These are phyloP conservation scores for Ornithoptera alexandrae DNA, from an alignment of 2,888 invertebrate genomes.

Conservation along the genomic window DNA sequence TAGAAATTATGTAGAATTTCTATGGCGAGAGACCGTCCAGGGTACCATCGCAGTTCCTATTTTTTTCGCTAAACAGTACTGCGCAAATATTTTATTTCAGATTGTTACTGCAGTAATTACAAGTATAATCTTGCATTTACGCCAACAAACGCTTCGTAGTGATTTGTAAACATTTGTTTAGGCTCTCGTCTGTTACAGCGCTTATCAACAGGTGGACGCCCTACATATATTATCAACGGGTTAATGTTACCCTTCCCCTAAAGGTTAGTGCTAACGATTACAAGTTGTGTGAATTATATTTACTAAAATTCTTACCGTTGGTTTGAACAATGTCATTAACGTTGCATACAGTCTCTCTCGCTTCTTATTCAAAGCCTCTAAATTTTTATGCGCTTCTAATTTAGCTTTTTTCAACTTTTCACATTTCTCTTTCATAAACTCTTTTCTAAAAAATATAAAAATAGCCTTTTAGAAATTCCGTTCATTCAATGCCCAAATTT, in stretches of 20 bases:
- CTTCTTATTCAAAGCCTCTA: constrained; percentile 16
- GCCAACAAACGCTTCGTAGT: too few species aligned
- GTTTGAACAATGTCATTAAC: constrained; percentile 2
- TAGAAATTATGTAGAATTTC: not conserved
- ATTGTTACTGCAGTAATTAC: too few species aligned
- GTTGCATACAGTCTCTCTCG: constrained; percentile 10
- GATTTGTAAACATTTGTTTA: too few species aligned
- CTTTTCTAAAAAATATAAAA: constrained; percentile 19
- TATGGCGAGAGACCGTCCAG: not conserved
- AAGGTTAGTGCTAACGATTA: too few species aligned
- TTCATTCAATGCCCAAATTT: not conserved
- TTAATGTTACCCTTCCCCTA: too few species aligned
- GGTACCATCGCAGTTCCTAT: too few species aligned
- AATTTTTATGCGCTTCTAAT: constrained; percentile 6
- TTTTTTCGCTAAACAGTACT: too few species aligned
- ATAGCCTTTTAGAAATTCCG: not conserved
- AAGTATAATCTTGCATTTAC: too few species aligned
- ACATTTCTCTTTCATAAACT: constrained; percentile 20
- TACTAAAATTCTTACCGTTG: not conserved
- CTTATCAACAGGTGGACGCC: too few species aligned
- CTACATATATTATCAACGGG: too few species aligned
- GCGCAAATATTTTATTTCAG: too few species aligned
- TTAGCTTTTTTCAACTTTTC: constrained; percentile 11
- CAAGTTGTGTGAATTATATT: not conserved
- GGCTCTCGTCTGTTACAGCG: too few species aligned